Base-by-base conservation (phyloP, 2,113 vertebrate species). In the Struthidea cinerea region DNA sequence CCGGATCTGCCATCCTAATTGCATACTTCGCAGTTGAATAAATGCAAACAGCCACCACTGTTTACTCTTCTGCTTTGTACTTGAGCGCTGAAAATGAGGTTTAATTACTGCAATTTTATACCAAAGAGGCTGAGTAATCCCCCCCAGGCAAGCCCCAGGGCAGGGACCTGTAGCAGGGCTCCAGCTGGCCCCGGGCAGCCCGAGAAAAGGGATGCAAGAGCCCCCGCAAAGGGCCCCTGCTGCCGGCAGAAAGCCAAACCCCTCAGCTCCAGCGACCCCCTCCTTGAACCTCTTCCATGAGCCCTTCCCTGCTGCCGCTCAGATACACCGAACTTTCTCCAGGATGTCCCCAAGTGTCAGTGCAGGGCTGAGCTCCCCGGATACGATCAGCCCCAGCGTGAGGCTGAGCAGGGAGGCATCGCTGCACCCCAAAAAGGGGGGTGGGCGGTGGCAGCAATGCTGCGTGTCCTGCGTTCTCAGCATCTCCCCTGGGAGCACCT, bases 311-410 rank as follows among this genome's bases (percentile, higher is more conserved):
- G 55, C 67, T n/a, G 42, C 55, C 0, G 0, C 75, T 60, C 11
- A 0, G 13, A 53, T 32, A 39, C 44, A 5, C 59, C 12, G 16
- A 47, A 12, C 73, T 16, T 33, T 42, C 28, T 81, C 73, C 33
- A 16, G 0, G 21, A 4, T 8, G 6, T 35, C 79, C 57, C 68
- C 19, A 37, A 44, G 16, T 11, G 6, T 19, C 14, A 0, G 35
- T 9, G 42, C 0, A 1, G 70, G 42, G 42, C 59, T 49, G 44
- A 77, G 84, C 41, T 41, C n/a, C 16, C 41, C 3, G 33, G 5
- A 0, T 17, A 18, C 3, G 0, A 28, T 5, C 30, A 35, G 22
- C 22, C 12, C 20, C 8, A 6, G 26, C 1, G 0, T 0, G 1
- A 49, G 6, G 42, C 37, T 37, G 60, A 65, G 70, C 61, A 8